These are phyloP conservation scores for Pteropus rufus DNA, from an alignment of 2,797 vertebrate genomes.

Conservation along the genomic window DNA sequence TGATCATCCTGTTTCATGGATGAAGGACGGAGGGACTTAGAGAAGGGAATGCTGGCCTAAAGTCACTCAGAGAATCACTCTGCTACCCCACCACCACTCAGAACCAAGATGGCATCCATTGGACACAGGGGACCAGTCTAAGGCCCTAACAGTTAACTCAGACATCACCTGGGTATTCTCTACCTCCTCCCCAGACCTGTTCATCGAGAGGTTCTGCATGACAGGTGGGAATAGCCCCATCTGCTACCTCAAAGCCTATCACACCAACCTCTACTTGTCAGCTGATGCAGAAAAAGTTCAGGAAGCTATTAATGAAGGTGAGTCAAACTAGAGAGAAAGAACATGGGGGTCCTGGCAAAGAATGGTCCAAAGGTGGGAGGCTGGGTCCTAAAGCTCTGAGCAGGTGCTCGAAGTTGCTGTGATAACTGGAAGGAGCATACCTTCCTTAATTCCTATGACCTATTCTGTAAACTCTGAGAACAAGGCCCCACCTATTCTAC, in stretches of 20 bases:
- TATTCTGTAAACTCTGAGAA: constrained; percentile 11
- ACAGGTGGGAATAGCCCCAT: constrained; percentile 96
- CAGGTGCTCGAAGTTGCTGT: neutral
- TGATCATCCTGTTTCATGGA: neutral
- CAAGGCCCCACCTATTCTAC: neutral
- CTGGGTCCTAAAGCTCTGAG: neutral
- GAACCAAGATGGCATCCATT: neutral
- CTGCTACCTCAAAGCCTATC: constrained; percentile 97
- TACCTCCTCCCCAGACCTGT: constrained; percentile 86
- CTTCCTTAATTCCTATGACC: neutral
- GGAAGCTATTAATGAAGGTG: constrained; percentile 96
- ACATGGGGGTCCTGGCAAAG: neutral
- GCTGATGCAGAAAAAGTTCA: constrained; percentile 94
- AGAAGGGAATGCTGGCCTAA: neutral
- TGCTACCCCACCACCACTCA: neutral
- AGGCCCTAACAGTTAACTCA: neutral
- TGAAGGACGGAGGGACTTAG: neutral
- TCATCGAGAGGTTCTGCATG: constrained; percentile 99
- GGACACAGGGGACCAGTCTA: neutral
- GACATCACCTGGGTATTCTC: neutral
- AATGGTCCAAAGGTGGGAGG: neutral
- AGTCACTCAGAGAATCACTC: neutral
- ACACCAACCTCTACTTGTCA: constrained; percentile 98
- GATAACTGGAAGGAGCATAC: neutral
- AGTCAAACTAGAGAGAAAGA: constrained; percentile 65